Conservation (phyloP, 2,113 vertebrate species). For the Propithecus coquereli region DNA sequence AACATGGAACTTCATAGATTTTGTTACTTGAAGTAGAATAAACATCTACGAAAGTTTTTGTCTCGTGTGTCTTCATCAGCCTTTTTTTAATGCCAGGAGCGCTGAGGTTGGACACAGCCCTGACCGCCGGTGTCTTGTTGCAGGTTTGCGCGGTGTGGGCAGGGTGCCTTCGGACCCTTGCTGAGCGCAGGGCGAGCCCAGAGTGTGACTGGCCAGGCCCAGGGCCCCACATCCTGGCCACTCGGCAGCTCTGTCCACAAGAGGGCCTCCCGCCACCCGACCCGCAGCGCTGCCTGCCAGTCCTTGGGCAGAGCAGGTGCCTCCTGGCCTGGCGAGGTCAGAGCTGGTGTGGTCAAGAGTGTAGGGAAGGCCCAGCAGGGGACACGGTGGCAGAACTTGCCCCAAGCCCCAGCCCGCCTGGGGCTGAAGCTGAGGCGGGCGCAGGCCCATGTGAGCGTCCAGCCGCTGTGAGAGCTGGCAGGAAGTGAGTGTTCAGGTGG, state of each 20-base stretch:
- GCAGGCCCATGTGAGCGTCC: no score
- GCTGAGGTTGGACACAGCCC: not conserved
- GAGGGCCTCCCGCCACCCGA: no score
- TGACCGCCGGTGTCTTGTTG: not conserved
- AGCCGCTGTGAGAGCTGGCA: not conserved
- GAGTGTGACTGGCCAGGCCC: not conserved
- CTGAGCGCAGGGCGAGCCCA: not conserved
- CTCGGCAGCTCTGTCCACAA: not conserved
- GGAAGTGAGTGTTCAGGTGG: not conserved
- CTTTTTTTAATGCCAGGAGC: not conserved
- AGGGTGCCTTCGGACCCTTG: not conserved
- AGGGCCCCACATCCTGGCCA: not conserved
- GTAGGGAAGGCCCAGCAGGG: no score
- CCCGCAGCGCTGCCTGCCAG: not conserved
- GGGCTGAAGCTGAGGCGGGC: not conserved
- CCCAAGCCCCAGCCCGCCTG: not conserved
- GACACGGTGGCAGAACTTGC: no score
- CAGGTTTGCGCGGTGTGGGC: not conserved
- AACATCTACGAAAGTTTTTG: slow-evolving; percentile 77
- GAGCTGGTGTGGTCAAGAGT: no score
- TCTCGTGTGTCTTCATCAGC: not conserved
- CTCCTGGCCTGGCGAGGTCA: no score
- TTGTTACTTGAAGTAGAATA: slow-evolving; percentile 88
- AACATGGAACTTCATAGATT: slow-evolving; percentile 79
- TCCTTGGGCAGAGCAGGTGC: no score